These are phyloP conservation scores for Suillia variegata DNA, from an alignment of 2,888 invertebrate species.

Conservation along the genomic window DNA sequence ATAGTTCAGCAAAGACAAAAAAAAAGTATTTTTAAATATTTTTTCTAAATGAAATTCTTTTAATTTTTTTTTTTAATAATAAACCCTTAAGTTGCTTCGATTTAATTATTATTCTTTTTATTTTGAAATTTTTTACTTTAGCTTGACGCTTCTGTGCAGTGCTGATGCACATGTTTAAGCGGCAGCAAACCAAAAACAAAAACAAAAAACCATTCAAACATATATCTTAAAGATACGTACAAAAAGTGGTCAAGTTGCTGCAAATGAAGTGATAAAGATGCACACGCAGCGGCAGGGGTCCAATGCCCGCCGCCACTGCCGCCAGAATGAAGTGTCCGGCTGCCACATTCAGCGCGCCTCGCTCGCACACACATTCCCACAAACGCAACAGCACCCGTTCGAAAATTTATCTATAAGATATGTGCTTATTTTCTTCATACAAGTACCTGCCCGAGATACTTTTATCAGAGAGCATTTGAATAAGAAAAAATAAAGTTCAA, in stretches of 20 bases:
- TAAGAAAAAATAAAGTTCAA: background rate
- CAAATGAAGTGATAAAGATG: constrained; percentile 54
- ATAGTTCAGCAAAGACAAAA: no score
- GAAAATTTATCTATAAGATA: constrained; percentile 8
- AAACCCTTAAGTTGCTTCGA: no score
- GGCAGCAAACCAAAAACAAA: constrained; percentile 22
- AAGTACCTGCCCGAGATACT: background rate
- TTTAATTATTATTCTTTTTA: no score
- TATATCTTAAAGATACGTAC: background rate
- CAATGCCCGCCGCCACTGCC: constrained; percentile 2
- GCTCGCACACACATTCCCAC: constrained; percentile 17
- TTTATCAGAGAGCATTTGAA: background rate
- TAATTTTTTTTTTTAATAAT: no score
- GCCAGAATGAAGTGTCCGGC: background rate
- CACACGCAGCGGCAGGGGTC: constrained; percentile 32
- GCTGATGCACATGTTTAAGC: constrained; percentile 9
- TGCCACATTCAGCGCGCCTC: background rate
- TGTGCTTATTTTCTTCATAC: background rate
- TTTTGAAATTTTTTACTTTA: no score
- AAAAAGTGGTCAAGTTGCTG: constrained; percentile 43
- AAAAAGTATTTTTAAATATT: no score
- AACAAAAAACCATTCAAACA: background rate
- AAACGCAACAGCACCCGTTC: constrained; percentile 23
- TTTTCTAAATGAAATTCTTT: no score
- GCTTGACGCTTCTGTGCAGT: no score